Conservation (phyloP, 2,888 invertebrate species). For the Metopia argyrocephala region DNA sequence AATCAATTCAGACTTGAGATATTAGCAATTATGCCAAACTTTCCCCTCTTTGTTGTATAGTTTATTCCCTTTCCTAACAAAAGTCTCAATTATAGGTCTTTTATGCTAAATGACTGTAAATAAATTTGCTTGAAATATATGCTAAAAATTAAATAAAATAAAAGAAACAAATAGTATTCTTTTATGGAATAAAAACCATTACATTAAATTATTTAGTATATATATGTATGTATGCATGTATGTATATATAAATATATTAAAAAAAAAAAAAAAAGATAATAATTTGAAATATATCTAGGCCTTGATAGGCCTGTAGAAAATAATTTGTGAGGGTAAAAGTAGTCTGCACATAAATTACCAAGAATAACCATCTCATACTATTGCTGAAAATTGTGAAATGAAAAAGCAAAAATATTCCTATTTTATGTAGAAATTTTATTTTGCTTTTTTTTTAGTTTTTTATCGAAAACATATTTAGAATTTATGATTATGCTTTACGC, state of each 20-base stretch:
- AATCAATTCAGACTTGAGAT: too few relatives aligned
- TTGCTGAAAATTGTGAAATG: not conserved
- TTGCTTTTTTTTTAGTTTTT: not conserved
- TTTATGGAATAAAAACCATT: too few relatives aligned
- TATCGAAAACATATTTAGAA: slow-evolving; percentile 41
- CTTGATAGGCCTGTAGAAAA: not conserved
- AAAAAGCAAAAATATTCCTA: not conserved
- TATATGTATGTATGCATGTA: not conserved
- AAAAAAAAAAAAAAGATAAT: too few relatives aligned
- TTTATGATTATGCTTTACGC: slow-evolving; percentile 55
- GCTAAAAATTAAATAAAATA: too few relatives aligned
- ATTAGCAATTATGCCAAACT: too few relatives aligned
- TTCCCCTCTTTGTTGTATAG: too few relatives aligned
- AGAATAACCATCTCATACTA: slow-evolving; percentile 1
- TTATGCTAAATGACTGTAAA: slow-evolving; percentile 40
- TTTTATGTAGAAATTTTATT: not conserved
- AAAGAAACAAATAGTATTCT: too few relatives aligned
- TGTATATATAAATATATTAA: not conserved
- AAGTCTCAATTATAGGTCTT: slow-evolving; percentile 39
- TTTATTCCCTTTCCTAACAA: not conserved
- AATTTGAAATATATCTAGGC: not conserved
- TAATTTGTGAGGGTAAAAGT: too few relatives aligned
- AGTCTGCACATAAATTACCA: too few relatives aligned
- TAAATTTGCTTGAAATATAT: slow-evolving; percentile 30
- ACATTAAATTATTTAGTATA: too few relatives aligned